Conservation (phyloP, 2,113 vertebrate species). For the Cinclus mexicanus region DNA sequence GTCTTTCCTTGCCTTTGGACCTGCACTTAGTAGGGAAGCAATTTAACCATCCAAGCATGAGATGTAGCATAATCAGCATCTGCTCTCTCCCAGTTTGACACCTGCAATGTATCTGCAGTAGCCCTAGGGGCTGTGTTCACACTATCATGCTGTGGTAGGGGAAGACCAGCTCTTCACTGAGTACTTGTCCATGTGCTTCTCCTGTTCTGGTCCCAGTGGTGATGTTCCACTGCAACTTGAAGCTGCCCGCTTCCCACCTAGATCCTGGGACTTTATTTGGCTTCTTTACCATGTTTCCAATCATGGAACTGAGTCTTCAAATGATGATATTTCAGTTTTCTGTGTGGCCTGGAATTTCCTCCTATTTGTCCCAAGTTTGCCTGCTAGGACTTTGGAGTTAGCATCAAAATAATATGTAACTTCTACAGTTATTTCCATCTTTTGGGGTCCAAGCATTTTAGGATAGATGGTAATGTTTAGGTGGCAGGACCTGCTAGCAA, state of each 20-base stretch:
- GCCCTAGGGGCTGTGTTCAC: neutral
- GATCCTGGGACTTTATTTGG: neutral
- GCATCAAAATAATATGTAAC: neutral
- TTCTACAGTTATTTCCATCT: neutral
- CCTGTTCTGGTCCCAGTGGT: neutral
- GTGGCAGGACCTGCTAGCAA: neutral
- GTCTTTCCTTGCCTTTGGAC: constrained; percentile 19
- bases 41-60: constrained; percentile 16
- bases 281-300: neutral
- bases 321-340: neutral
- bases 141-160: neutral
- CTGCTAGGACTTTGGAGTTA: neutral
- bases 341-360: neutral
- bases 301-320: neutral
- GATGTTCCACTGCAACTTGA: neutral
- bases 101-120: neutral
- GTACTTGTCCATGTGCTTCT: neutral
- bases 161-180: neutral
- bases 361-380: neutral
- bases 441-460: neutral
- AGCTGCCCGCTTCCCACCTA: neutral
- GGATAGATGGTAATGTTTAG: neutral
- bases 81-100: neutral
- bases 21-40: neutral
- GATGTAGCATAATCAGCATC: neutral